Conservation (phyloP, 2,797 vertebrate genomes). For the Sphenopsis melanotis region DNA sequence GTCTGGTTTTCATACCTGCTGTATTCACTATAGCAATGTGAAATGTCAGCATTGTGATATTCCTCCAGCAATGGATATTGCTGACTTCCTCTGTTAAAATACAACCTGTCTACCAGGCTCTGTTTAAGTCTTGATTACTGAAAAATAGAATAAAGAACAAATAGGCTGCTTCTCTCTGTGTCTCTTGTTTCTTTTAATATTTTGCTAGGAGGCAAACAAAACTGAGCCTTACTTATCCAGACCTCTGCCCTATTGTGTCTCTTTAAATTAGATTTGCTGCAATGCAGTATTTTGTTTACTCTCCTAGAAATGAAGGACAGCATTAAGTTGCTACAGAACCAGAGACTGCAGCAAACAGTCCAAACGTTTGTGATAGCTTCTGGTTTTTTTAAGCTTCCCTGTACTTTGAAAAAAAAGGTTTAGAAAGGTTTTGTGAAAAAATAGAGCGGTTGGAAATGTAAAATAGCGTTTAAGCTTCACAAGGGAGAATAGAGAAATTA, state of each 20-base stretch:
- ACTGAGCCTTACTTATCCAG: neutral
- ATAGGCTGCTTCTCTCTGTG: neutral
- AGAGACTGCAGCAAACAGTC: conserved; percentile 11
- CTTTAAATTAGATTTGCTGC: conserved; percentile 59
- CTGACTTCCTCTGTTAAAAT: neutral
- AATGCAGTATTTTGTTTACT: conserved; percentile 68
- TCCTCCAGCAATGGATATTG: neutral
- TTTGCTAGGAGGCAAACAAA: conserved; percentile 32
- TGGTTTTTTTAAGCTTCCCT: neutral
- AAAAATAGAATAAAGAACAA: neutral
- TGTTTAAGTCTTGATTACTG: neutral
- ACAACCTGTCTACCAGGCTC: accelerated
- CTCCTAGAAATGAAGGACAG: conserved; percentile 43
- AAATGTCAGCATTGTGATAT: neutral
- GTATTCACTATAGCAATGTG: neutral
- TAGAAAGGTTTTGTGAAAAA: neutral
- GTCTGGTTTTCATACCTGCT: neutral
- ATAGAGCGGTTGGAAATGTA: neutral
- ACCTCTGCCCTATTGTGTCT: conserved; percentile 22
- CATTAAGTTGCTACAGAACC: neutral
- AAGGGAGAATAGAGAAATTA: neutral
- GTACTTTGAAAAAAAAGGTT: neutral
- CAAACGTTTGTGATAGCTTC: neutral
- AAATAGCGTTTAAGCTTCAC: neutral
- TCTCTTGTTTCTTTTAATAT: neutral